Conservation (phyloP, 2,888 invertebrate species). For the Acanthoscelides obtectus region DNA sequence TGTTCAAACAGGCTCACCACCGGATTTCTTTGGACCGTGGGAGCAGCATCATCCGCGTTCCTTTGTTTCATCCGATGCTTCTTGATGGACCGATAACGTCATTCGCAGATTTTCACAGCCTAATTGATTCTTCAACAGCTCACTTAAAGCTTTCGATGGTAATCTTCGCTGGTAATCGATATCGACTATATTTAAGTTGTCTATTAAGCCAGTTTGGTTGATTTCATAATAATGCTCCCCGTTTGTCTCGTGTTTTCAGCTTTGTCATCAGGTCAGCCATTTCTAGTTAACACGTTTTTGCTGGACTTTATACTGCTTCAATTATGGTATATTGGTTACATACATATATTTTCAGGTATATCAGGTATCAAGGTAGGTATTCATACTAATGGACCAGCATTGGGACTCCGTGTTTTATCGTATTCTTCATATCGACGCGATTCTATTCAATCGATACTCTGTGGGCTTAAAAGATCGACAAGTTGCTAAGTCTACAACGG, state of each 20-base stretch:
- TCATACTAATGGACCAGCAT: too few species aligned
- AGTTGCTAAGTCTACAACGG: too few species aligned
- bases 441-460: too few species aligned
- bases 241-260: conserved; percentile 28
- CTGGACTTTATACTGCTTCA: too few species aligned
- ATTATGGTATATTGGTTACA: too few species aligned
- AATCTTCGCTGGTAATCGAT: conserved; percentile 31
- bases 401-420: too few species aligned
- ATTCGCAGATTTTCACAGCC: conserved; percentile 1
- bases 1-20: not conserved
- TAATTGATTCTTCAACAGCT: conserved; percentile 32
- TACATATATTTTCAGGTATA: too few species aligned
- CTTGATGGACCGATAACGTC: not conserved
- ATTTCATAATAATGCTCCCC: conserved; percentile 31
- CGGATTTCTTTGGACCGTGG: not conserved
- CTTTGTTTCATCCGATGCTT: not conserved
- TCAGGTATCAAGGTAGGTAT: too few species aligned
- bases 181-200: conserved; percentile 33
- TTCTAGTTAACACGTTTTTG: not conserved
- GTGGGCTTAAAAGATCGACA: too few species aligned
- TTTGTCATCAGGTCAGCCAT: conserved; percentile 14
- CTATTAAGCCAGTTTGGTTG: conserved; percentile 30
- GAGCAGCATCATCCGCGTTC: not conserved
- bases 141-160: conserved; percentile 30
- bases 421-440: too few species aligned